phyloP scores from a whole-genome alignment of 2,113 vertebrate genomes.

The Bothrops jararaca region DNA sequence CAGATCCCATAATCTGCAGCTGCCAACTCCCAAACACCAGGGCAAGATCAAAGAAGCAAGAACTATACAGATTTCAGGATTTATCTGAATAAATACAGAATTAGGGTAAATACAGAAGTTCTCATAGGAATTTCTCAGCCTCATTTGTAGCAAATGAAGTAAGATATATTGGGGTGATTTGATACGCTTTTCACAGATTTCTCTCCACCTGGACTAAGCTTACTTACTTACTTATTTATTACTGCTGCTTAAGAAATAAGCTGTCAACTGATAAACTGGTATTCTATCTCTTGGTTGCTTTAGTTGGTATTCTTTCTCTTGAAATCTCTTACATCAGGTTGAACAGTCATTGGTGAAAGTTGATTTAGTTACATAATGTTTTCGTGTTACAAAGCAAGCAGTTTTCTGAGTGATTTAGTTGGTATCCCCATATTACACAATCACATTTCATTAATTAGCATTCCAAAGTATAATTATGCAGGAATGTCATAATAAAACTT shows the following conservation, averaged over 20 bases:
- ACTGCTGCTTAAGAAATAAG: neutral
- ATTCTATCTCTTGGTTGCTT: neutral
- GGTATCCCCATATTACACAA: neutral
- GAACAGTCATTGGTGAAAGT: neutral
- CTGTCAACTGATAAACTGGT: neutral
- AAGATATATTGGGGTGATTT: neutral
- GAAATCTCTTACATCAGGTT: neutral
- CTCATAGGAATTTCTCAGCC: neutral
- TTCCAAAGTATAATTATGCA: neutral
- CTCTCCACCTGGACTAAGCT: neutral
- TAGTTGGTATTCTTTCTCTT: neutral
- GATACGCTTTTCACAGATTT: neutral
- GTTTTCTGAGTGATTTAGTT: neutral
- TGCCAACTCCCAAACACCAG: neutral
- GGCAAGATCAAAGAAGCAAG: neutral
- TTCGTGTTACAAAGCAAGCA: neutral
- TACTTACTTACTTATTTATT: neutral
- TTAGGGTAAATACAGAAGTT: neutral
- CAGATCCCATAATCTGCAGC: neutral
- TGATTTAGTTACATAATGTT: neutral
- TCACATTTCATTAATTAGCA: neutral
- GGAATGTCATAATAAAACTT: neutral
- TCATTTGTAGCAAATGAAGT: neutral
- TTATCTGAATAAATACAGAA: neutral
- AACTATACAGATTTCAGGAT: neutral